Base-by-base conservation (phyloP, 2,113 vertebrate species). In the Alligator mississippiensis region DNA sequence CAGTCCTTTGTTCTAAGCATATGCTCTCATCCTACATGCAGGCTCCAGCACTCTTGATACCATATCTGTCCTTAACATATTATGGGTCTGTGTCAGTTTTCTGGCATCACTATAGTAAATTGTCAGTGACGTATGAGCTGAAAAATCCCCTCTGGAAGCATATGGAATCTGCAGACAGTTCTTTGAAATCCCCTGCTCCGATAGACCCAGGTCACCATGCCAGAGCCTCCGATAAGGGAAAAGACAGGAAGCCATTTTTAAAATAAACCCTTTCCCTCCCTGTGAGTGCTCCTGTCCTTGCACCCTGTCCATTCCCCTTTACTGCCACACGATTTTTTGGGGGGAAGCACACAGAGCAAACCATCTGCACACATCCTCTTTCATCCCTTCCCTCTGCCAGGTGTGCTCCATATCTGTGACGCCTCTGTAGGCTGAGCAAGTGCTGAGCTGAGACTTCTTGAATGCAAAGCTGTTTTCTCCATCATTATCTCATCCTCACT, bases 281-380 rank as follows among this genome's bases (percentile, higher is more conserved):
- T 17, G 47, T 34, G 16, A 14, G 70, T 24, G 25, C 18, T 58
- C 47, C 70, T 82, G 54, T 13, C 47, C 25, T 54, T 2, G 5
- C 0, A 0, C 21, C 25, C 54, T 63, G 70, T 57, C 11, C 5
- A 1, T 25, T 76, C 22, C 59, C 66, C 75, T 91, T 80, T 76
- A 2, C 61, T 1, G 2, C 17, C 3, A 16, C 0, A 34, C 22
- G 34, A 74, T 19, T 38, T 13, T 74, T 47, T 47, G 34, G 22
- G 22, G 70, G 11, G 70, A 22, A 12, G 21, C 70, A 47, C 6
- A 47, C 70, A 74, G 22, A 74, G 34, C 21, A 47, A 74, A 12
- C 68, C 68, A 10, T 12, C 19, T 72, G 38, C 34, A 13, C 19
- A 38, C 34, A 21, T 24, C 38, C 68, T 34, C 19, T 11, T 38